Percentiles rank a stretch among this genome's conserved stretches.
Evolutionary conservation across 2,113 vertebrate species (phyloP).

Genomic region (Paracanthobrama guichenoti): DNA sequence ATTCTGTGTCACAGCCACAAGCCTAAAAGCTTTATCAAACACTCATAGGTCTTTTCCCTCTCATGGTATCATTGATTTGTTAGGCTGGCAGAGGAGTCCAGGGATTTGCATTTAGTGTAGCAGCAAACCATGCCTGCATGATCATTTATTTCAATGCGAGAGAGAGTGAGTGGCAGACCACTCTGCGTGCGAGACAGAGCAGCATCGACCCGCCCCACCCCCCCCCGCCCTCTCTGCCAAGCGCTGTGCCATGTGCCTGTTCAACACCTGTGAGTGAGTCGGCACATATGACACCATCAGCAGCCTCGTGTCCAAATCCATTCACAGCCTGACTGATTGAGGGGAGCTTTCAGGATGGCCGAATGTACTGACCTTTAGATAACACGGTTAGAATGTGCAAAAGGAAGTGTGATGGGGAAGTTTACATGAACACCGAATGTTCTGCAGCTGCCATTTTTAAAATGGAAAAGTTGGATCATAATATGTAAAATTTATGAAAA

Average conservation of each 20-base stretch:
- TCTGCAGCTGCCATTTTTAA: constrained; percentile 18
- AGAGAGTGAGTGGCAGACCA: not conserved
- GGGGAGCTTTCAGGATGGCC: constrained; percentile 18
- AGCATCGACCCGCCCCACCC: not conserved
- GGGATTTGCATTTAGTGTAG: not conserved
- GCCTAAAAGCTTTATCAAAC: not conserved
- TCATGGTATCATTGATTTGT: not conserved
- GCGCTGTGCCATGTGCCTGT: constrained; percentile 35
- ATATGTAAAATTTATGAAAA: not conserved
- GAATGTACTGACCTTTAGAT: constrained; percentile 34
- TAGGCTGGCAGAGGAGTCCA: not conserved
- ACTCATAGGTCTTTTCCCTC: constrained; percentile 7
- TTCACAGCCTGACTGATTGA: constrained; percentile 7
- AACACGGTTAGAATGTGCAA: not conserved
- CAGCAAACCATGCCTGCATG: not conserved
- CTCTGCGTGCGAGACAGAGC: not conserved
- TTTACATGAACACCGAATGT: not conserved
- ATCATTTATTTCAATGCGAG: not conserved
- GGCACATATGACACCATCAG: constrained; percentile 16
- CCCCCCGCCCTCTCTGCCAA: not conserved
- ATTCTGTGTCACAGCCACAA: not conserved
- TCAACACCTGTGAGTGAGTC: constrained; percentile 39
- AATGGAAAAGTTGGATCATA: not conserved
- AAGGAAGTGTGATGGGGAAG: constrained; percentile 27
- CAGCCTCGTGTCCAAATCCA: not conserved